These are phyloP conservation scores for Steinernema scapterisci DNA, from an alignment of 2,888 invertebrate species.

Conservation along the genomic window DNA sequence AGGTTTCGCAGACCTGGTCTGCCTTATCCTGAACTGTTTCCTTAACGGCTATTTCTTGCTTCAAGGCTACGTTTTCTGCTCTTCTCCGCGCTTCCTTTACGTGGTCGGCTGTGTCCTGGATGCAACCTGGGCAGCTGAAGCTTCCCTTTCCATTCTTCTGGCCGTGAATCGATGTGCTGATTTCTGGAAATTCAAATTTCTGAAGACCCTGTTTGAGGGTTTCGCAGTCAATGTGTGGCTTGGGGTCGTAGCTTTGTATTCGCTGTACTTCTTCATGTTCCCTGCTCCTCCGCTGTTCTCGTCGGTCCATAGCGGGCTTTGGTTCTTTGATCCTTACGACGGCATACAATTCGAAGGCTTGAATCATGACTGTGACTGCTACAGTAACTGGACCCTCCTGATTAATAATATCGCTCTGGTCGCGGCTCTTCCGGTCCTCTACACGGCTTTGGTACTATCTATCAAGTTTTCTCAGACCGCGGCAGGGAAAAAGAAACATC, in stretches of 20 bases:
- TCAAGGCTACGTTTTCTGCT: not conserved
- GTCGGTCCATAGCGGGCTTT: not conserved
- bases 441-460: not conserved
- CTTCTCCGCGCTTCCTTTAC: not conserved
- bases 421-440: not conserved
- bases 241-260: not conserved
- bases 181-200: not conserved
- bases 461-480: not conserved
- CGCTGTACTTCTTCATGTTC: not conserved
- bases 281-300: slow-evolving; percentile 7
- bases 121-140: slow-evolving; percentile 14
- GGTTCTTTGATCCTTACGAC: not conserved
- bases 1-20: not conserved
- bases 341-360: not conserved
- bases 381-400: not conserved
- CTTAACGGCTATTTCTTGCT: not conserved
- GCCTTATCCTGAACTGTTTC: not conserved
- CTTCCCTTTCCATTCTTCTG: not conserved
- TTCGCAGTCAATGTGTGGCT: not conserved
- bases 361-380: not conserved
- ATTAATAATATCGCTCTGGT: not conserved
- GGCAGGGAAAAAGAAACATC: not conserved
- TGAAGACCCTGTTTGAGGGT: not conserved
- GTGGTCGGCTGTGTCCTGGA: not conserved
- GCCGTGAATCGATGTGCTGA: slow-evolving; percentile 14